These are phyloP conservation scores for Notoglanidium macrostoma DNA, from an alignment of 2,797 vertebrate genomes.

Conservation along the genomic window DNA sequence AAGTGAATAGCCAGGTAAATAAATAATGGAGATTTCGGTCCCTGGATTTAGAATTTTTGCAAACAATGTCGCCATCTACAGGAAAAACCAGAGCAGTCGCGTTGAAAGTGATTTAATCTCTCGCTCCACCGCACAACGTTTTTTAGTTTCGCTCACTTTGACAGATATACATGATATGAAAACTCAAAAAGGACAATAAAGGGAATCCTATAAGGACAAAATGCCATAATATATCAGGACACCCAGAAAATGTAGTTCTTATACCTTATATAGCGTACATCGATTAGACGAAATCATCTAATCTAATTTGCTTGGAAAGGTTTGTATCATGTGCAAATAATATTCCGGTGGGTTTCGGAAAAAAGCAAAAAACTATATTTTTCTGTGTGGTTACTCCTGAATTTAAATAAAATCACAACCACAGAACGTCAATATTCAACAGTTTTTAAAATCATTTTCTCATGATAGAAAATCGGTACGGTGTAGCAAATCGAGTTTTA, in stretches of 20 bases:
- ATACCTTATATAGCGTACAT: neutral
- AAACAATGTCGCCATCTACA: conserved; percentile 95
- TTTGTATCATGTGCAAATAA: neutral
- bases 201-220: neutral
- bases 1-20: conserved; percentile 48
- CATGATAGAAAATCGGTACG: neutral
- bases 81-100: conserved; percentile 59
- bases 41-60: conserved; percentile 67
- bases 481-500: neutral
- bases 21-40: neutral
- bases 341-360: neutral
- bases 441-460: neutral
- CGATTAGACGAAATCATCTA: neutral
- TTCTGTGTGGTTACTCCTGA: neutral
- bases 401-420: neutral
- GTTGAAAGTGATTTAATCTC: conserved; percentile 6
- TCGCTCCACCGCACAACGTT: neutral
- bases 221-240: neutral
- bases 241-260: neutral
- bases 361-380: neutral
- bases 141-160: neutral
- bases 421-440: neutral
- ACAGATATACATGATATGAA: neutral
- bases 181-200: neutral
- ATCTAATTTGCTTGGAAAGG: neutral